Evolutionary conservation across 2,797 vertebrate species (phyloP).

Genomic region (Xenentodon cancila): DNA sequence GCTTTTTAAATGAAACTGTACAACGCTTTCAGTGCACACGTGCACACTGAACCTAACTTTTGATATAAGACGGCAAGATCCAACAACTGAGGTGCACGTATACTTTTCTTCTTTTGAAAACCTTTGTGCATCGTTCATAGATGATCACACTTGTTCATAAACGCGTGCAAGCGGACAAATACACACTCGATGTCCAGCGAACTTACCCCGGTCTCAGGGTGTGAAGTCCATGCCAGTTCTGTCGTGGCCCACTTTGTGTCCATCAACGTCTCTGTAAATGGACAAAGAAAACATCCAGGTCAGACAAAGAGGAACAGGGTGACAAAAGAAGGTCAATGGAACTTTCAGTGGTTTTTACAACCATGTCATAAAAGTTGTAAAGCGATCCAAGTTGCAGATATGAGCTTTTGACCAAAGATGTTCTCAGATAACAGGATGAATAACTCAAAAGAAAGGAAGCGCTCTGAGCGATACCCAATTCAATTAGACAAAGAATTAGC

Average conservation of each 20-base stretch:
- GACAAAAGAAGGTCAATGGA: conserved; percentile 40
- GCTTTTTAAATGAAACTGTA: conserved; percentile 1
- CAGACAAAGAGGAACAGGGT: conserved; percentile 44
- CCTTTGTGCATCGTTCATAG: background rate
- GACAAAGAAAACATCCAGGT: conserved; percentile 51
- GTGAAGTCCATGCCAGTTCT: conserved; percentile 95
- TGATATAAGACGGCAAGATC: background rate
- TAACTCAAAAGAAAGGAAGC: conserved; percentile 25
- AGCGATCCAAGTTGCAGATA: conserved; percentile 36
- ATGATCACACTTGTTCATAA: background rate
- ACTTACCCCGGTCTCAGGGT: conserved; percentile 97
- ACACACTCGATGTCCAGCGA: conserved; percentile 2
- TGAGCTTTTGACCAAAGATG: conserved; percentile 27
- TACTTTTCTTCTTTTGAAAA: background rate
- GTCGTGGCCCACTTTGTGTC: conserved; percentile 98
- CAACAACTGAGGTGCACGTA: background rate
- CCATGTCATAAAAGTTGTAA: conserved; percentile 58
- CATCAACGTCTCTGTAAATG: conserved; percentile 94
- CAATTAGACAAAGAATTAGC: conserved; percentile 43
- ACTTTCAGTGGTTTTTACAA: conserved; percentile 60
- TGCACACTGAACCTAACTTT: too few relatives aligned
- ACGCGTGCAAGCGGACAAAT: conserved; percentile 4
- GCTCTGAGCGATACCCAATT: conserved; percentile 24
- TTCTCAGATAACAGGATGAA: conserved; percentile 39
- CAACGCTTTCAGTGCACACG: too few relatives aligned